These are phyloP conservation scores for Dichetophora obliterata DNA, from an alignment of 2,888 invertebrate species.

Conservation along the genomic window DNA sequence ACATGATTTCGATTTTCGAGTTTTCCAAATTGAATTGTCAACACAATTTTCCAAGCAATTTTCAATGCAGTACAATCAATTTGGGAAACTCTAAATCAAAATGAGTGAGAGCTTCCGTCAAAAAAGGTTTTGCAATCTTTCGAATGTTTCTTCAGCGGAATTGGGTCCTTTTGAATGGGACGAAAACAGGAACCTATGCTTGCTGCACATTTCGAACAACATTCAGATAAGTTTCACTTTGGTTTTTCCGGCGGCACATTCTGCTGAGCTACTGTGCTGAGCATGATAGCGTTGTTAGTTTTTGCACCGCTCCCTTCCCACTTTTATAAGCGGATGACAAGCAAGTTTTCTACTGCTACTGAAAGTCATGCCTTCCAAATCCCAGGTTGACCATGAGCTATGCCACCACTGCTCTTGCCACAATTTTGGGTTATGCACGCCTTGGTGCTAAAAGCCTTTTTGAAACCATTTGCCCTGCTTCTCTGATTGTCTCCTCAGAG, in stretches of 20 bases:
- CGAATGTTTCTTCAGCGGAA: slow-evolving; percentile 49
- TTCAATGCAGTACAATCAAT: slow-evolving; percentile 32
- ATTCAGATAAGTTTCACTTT: slow-evolving; percentile 62
- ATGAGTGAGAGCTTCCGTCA: slow-evolving; percentile 34
- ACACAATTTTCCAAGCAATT: slow-evolving; percentile 44
- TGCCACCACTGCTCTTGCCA: slow-evolving; percentile 19
- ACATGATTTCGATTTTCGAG: background rate
- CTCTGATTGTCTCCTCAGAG: background rate
- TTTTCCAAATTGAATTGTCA: background rate
- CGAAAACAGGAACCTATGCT: slow-evolving; percentile 21
- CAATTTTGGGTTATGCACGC: background rate
- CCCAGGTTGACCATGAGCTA: slow-evolving; percentile 28
- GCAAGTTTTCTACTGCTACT: slow-evolving; percentile 59
- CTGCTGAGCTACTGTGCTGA: slow-evolving; percentile 52
- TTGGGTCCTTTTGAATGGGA: background rate
- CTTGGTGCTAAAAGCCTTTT: background rate
- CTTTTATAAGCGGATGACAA: slow-evolving; percentile 51
- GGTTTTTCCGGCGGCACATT: slow-evolving; percentile 63
- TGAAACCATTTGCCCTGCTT: background rate
- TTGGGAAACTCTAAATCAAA: slow-evolving; percentile 42
- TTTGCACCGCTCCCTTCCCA: slow-evolving; percentile 47
- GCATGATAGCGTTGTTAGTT: slow-evolving; percentile 10
- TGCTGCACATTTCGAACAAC: slow-evolving; percentile 44
- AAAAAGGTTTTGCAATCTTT: slow-evolving; percentile 34
- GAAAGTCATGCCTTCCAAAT: slow-evolving; percentile 2